Evolutionary conservation across 2,797 vertebrate genomes (phyloP), one percentile per base, ranked within the genome.

Genomic region (Pangasius mekongensis): DNA sequence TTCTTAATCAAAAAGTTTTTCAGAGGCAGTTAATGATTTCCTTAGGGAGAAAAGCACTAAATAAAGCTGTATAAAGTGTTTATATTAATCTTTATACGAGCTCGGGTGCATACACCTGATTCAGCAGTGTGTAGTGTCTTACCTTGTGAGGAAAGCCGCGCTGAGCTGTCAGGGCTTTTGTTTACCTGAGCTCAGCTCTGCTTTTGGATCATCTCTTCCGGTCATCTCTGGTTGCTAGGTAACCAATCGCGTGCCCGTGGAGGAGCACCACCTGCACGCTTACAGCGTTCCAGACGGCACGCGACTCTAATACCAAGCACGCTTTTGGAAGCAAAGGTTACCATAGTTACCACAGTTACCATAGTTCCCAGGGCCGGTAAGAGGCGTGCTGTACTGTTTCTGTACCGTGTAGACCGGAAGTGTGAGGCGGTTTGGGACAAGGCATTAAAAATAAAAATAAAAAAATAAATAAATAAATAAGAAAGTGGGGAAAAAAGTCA

Each of bases 181-280:
- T 64, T 60, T 18, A 80, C 39, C 86, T 9, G 71, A 54, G 3
- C 56, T 84, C 87, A 66, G 69, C 71, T 86, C 74, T 74, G 77
- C 77, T 78, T 85, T 52, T 47, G 58, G 87, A 47, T 64, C 87
- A 54, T 87, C 76, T 62, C 33, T 56, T 76, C 58, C 30, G 43
- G 84, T 87, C 88, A 88, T 90, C 88, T 85, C 36, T 36, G 33
- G 36, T 71, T 71, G 33, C 69, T 39, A 39, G 69, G 36, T 36
- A 22, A 71, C 90, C 33, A 14, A 39, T 36, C 30, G 33, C 54
- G 18, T 82, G 76, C 77, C 58, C 69, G 74, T 73, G 24, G 39
- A 87, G 78, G 62, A 54, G 30, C 58, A 3, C 39, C 60, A 36
- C 52, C 4, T 60, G 71, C 20, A 2, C 43, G 14, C 27, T 13